Evolutionary conservation across 2,888 invertebrate genomes (phyloP).

Genomic region (Tromatobia lineatoria): DNA sequence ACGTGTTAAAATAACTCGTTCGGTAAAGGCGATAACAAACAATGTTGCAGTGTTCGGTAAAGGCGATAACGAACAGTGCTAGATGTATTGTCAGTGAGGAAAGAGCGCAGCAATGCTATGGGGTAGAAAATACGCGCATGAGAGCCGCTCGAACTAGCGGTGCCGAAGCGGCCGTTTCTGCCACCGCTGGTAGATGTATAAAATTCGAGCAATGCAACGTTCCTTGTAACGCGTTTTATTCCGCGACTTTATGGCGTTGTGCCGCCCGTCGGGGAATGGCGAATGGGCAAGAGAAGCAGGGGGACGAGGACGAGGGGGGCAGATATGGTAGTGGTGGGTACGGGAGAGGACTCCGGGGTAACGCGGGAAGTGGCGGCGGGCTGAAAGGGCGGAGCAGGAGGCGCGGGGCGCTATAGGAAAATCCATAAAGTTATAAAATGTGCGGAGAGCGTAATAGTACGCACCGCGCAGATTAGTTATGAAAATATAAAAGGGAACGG

Average conservation of each 20-base stretch:
- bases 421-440: slow-evolving; percentile 90
- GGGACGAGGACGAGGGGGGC: slow-evolving; percentile 53
- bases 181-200: slow-evolving; percentile 60
- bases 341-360: slow-evolving; percentile 61
- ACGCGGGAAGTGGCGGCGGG: slow-evolving; percentile 58
- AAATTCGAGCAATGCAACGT: slow-evolving; percentile 69
- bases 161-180: slow-evolving; percentile 1
- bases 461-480: slow-evolving; percentile 82
- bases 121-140: no score
- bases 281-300: slow-evolving; percentile 66
- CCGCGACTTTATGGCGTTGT: slow-evolving; percentile 76
- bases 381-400: slow-evolving; percentile 67
- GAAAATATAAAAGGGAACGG: slow-evolving; percentile 83
- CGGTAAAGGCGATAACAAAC: no score
- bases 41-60: no score
- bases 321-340: slow-evolving; percentile 59
- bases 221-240: slow-evolving; percentile 72
- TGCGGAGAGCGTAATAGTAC: slow-evolving; percentile 85
- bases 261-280: slow-evolving; percentile 70
- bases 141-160: slow-evolving; percentile 25
- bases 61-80: no score
- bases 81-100: no score
- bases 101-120: no score
- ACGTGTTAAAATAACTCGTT: no score
- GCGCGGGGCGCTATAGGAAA: slow-evolving; percentile 87